Evolutionary conservation across 2,888 invertebrate genomes (phyloP).

Genomic region (Abrostola triplasia): DNA sequence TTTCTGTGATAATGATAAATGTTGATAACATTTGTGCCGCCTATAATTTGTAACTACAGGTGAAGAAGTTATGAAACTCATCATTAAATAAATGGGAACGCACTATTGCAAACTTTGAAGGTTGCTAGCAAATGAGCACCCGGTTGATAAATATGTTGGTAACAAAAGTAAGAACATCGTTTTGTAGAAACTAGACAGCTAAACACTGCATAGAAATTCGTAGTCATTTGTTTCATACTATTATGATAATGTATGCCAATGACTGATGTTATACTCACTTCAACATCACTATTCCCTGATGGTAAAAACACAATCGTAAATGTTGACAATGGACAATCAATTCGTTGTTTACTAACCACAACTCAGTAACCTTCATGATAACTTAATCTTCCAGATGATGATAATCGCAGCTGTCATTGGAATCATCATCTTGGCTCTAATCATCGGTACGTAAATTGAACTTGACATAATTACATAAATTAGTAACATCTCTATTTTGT

Average conservation of each 20-base stretch:
- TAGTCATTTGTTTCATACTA: background rate
- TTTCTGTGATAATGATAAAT: no score
- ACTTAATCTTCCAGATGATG: slow-evolving; percentile 92
- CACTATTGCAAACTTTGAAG: background rate
- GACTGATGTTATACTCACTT: background rate
- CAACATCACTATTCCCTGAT: no score
- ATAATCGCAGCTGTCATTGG: slow-evolving; percentile 96
- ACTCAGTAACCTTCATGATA: background rate
- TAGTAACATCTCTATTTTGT: slow-evolving; percentile 48
- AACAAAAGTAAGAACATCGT: slow-evolving; percentile 5
- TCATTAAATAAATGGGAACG: background rate
- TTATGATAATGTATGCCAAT: background rate
- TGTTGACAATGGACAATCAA: no score
- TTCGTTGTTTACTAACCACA: no score
- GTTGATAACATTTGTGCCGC: no score
- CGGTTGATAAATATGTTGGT: background rate
- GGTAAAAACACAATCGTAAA: no score
- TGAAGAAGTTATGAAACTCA: background rate
- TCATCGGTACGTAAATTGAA: slow-evolving; percentile 92
- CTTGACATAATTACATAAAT: slow-evolving; percentile 17
- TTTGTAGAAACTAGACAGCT: background rate
- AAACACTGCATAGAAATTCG: background rate
- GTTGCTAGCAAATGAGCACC: background rate
- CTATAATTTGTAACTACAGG: background rate
- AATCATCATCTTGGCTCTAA: slow-evolving; percentile 94